These are phyloP conservation scores for Umimayanthus chanpuru DNA, from an alignment of 92 coral and sea anemone genomes.

Conservation along the genomic window DNA sequence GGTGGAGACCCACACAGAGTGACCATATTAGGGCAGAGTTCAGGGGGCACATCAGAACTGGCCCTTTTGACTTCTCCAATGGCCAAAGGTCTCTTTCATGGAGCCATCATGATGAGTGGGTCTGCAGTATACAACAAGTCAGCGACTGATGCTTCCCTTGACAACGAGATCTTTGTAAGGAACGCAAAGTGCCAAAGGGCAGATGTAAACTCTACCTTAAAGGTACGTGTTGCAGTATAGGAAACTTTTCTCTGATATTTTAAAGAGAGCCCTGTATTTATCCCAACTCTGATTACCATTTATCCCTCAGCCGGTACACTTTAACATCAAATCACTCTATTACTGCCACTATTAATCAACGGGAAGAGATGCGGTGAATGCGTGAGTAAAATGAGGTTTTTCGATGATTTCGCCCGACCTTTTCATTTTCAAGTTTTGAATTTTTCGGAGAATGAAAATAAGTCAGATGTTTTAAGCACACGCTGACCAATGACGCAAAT, in stretches of 20 bases:
- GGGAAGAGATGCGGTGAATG: too few relatives aligned
- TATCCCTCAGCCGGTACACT: too few relatives aligned
- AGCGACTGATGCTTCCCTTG: conserved; percentile 56
- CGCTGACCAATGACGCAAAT: too few relatives aligned
- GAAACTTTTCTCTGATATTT: background rate
- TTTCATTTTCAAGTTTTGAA: too few relatives aligned
- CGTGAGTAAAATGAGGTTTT: too few relatives aligned
- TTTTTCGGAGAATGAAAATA: too few relatives aligned
- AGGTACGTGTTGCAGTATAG: background rate
- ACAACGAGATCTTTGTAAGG: conserved; percentile 60
- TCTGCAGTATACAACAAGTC: conserved; percentile 64
- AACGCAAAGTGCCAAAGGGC: conserved; percentile 48
- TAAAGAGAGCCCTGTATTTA: background rate
- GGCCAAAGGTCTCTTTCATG: conserved; percentile 68
- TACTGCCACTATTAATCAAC: too few relatives aligned
- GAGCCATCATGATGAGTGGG: conserved; percentile 71
- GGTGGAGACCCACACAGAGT: conserved; percentile 72
- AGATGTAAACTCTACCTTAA: conserved; percentile 29
- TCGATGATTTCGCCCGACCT: too few relatives aligned
- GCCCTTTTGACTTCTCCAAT: conserved; percentile 67
- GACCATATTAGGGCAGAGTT: conserved; percentile 75
- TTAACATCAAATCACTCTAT: too few relatives aligned
- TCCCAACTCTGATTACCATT: too few relatives aligned
- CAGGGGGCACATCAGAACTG: conserved; percentile 77
- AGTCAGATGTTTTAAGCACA: too few relatives aligned